Percentiles rank a stretch among this genome's conserved stretches.
phyloP scores from a whole-genome alignment of 1,140 invertebrate species.

The Mercenaria mercenaria region DNA sequence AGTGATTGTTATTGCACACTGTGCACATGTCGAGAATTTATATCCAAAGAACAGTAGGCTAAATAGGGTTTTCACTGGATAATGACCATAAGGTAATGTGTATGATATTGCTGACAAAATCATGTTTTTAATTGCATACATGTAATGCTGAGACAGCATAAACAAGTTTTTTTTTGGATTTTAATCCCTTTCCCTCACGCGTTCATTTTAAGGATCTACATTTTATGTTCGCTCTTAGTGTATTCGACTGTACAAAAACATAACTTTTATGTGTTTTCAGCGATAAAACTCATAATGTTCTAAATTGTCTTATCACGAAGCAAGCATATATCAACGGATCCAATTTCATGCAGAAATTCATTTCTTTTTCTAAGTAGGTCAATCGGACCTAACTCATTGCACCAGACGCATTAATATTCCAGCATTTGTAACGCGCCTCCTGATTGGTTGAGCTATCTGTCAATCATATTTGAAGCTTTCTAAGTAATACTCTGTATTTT shows the following conservation, averaged over 20 bases:
- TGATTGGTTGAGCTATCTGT: constrained; percentile 38
- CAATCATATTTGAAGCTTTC: constrained; percentile 1
- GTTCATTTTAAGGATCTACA: background rate
- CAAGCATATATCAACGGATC: background rate
- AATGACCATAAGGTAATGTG: too few species aligned
- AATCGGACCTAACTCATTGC: background rate
- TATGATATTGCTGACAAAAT: too few species aligned
- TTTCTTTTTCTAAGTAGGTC: background rate
- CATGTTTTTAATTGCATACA: too few species aligned
- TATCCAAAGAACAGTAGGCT: too few species aligned
- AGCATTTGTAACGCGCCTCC: constrained; percentile 18
- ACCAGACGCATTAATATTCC: background rate
- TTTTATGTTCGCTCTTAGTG: background rate
- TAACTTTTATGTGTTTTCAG: background rate
- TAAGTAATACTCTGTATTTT: background rate
- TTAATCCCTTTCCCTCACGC: too few species aligned
- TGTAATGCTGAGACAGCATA: too few species aligned
- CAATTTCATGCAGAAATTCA: constrained; percentile 7
- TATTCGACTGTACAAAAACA: background rate
- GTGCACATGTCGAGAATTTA: too few species aligned
- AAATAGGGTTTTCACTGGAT: too few species aligned
- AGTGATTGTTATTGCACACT: too few species aligned
- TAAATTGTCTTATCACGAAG: constrained; percentile 26
- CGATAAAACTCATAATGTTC: constrained; percentile 11
- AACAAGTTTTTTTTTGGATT: too few species aligned